Conservation (phyloP, 2,888 invertebrate species). For the Aphodius granarius region DNA sequence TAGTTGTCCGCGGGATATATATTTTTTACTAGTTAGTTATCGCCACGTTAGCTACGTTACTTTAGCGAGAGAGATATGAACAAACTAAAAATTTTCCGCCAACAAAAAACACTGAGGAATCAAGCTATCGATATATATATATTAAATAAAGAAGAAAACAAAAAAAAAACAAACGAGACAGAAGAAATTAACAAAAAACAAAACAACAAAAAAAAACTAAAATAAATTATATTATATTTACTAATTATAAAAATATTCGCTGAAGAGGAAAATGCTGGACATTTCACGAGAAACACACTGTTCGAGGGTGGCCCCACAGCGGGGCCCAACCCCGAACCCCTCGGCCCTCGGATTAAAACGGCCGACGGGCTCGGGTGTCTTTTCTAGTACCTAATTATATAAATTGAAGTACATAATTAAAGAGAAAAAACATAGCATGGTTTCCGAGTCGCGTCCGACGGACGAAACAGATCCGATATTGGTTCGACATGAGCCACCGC, state of each 20-base stretch:
- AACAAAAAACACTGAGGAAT: not conserved
- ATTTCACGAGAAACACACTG: slow-evolving; percentile 29
- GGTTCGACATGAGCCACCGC: slow-evolving; percentile 12
- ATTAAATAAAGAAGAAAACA: not conserved
- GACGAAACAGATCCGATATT: slow-evolving; percentile 22
- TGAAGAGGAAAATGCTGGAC: slow-evolving; percentile 32
- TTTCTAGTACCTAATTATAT: slow-evolving; percentile 29
- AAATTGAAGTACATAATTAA: slow-evolving; percentile 24
- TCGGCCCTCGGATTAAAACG: not conserved
- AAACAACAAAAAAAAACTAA: not conserved
- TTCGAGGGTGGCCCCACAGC: slow-evolving; percentile 6
- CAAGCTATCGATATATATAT: not conserved
- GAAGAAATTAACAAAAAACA: not conserved
- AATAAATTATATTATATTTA: slow-evolving; percentile 3
- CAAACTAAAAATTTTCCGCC: not conserved
- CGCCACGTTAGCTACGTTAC: not conserved
- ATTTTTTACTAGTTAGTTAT: not conserved
- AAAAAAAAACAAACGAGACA: not conserved
- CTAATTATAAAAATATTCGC: not conserved
- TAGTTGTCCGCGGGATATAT: not conserved
- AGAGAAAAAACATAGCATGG: slow-evolving; percentile 20
- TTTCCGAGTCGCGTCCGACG: slow-evolving; percentile 14
- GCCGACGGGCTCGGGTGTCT: slow-evolving; percentile 13
- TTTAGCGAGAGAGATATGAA: not conserved
- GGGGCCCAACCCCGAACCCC: slow-evolving; percentile 2